A percentile compares a stretch with the other conserved stretches of the same genome.
Conservation (phyloP, 1,140 invertebrate species). For the Armadillidium nasatum region DNA sequence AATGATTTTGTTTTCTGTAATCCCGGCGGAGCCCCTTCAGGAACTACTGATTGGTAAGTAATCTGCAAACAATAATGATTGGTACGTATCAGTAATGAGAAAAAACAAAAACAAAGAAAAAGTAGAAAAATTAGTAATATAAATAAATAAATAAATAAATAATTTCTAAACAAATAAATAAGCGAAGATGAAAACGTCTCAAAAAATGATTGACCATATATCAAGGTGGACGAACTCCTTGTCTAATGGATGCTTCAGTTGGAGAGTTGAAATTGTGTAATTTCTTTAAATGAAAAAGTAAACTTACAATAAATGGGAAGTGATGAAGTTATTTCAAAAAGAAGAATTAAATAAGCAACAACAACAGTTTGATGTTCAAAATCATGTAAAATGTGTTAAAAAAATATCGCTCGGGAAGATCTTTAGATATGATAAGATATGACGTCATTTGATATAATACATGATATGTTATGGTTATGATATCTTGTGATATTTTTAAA, state of each 20-base stretch:
- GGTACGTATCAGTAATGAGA: neutral
- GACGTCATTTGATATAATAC: too few species aligned
- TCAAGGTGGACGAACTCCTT: too few species aligned
- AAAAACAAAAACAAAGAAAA: neutral
- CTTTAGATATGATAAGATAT: too few species aligned
- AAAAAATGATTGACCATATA: too few species aligned
- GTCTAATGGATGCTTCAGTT: too few species aligned
- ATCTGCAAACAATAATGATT: constrained; percentile 14
- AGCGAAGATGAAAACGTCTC: neutral
- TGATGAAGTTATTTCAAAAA: neutral
- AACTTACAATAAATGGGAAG: neutral
- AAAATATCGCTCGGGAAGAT: too few species aligned
- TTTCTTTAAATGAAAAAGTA: neutral
- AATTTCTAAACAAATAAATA: neutral
- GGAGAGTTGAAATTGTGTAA: too few species aligned
- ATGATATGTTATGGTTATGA: too few species aligned
- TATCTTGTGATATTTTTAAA: too few species aligned
- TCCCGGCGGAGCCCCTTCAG: constrained; percentile 19
- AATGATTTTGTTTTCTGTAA: constrained; percentile 20
- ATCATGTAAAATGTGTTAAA: too few species aligned
- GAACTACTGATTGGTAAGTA: constrained; percentile 19
- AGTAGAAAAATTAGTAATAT: neutral
- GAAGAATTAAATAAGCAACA: too few species aligned
- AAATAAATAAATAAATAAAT: neutral
- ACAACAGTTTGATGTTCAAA: too few species aligned